Evolutionary conservation across 2,113 vertebrate genomes (phyloP).

Genomic region (Aspidoscelis tigris): DNA sequence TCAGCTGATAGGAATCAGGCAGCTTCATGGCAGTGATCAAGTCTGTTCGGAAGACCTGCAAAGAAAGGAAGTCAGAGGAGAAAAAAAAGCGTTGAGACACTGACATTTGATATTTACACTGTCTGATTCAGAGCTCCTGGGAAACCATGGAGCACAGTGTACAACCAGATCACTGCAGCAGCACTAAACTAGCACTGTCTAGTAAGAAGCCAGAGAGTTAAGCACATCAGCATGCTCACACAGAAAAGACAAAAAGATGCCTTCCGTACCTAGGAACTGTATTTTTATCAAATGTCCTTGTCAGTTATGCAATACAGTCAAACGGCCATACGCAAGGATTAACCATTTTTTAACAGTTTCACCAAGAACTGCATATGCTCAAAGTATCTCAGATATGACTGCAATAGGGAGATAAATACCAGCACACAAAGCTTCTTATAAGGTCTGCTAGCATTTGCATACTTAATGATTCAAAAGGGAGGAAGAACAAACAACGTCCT

Average conservation of each 20-base stretch:
- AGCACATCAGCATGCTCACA: conserved; percentile 10
- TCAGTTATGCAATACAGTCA: neutral
- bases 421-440: neutral
- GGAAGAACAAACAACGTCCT: neutral
- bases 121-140: conserved; percentile 62
- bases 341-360: neutral
- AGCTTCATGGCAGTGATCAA: conserved; percentile 99
- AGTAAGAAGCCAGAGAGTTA: conserved; percentile 34
- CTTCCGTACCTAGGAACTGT: neutral
- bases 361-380: conserved; percentile 19
- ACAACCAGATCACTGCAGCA: conserved; percentile 60
- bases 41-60: conserved; percentile 96
- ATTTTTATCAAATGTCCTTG: neutral
- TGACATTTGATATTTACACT: conserved; percentile 66
- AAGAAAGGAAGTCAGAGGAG: conserved; percentile 65
- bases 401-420: neutral
- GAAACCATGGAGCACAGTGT: conserved; percentile 63
- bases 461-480: neutral
- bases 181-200: conserved; percentile 46
- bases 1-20: conserved; percentile 94
- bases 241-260: neutral
- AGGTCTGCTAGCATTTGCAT: neutral
- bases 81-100: conserved; percentile 59
- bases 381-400: neutral
- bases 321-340: neutral